Evolutionary conservation across 1,140 invertebrate species (phyloP).

Genomic region (Neotoxoptera formosana): DNA sequence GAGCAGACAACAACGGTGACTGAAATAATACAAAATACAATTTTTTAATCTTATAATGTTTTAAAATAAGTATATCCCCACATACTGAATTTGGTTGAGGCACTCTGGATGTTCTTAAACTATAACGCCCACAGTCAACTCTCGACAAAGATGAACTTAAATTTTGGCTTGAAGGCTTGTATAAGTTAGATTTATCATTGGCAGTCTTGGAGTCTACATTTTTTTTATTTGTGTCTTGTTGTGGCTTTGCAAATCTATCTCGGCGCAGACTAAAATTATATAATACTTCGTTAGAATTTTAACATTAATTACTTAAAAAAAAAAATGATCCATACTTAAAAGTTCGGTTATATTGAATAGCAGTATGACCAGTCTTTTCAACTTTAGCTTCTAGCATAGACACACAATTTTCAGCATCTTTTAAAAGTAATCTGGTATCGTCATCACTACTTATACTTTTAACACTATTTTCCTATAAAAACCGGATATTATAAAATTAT

Average conservation of each 20-base stretch:
- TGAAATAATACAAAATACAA: constrained; percentile 48
- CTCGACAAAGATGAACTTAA: constrained; percentile 65
- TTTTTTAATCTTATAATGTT: background rate
- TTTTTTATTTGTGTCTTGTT: constrained; percentile 46
- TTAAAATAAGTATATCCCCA: background rate
- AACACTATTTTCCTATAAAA: constrained; percentile 42
- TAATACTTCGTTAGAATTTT: background rate
- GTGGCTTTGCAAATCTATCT: constrained; percentile 38
- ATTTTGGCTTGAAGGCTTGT: constrained; percentile 61
- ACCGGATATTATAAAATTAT: background rate
- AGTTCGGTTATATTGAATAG: constrained; percentile 65
- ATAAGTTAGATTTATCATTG: constrained; percentile 45
- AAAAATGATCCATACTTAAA: constrained; percentile 63
- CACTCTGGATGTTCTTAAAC: constrained; percentile 66
- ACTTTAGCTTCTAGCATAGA: constrained; percentile 50
- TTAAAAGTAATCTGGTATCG: constrained; percentile 39
- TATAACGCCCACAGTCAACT: constrained; percentile 73
- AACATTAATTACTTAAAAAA: constrained; percentile 35
- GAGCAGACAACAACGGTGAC: constrained; percentile 59
- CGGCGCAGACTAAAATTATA: constrained; percentile 31
- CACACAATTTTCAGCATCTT: constrained; percentile 55
- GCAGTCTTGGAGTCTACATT: background rate
- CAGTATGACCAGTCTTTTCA: constrained; percentile 57
- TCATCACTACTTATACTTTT: constrained; percentile 48
- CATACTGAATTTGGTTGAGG: constrained; percentile 60